Base-by-base conservation (phyloP, 1,140 invertebrate species). In the Leptinotarsa undecemlineata region DNA sequence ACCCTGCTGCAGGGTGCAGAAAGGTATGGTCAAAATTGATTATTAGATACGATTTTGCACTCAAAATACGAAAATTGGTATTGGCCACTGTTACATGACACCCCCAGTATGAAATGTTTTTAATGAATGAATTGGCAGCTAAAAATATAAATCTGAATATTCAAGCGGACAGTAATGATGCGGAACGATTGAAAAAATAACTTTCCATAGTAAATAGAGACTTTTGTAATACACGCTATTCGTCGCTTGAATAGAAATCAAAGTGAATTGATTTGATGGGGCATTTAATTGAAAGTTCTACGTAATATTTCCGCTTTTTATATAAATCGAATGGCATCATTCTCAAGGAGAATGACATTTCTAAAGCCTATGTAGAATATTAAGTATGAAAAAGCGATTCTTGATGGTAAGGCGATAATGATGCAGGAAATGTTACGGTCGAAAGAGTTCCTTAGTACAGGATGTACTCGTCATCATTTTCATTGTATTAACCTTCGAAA, bases 241-340 rank as follows among this genome's bases (percentile, higher is more conserved):
- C n/a, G 6, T 57, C 14, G 51, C 51, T n/a, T 57, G 51, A 57
- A 57, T 57, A 57, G 51, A 57, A 57, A 57, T 57, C 51, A 57
- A 1, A 57, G 4, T 57, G 51, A 57, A 19, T 57, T 57, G 51
- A 57, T 57, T 57, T n/a, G n/a, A 57, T 57, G n/a, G 51, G 51
- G 1, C 51, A 19, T 57, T 19, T 19, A 57, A 57, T 42, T n/a
- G 51, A 57, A 57, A 57, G 51, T 57, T 57, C 51, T 17, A 57
- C 51, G 51, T 57, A 57, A 57, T 57, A 19, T 57, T 57, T 57
- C 51, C 51, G 51, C 51, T 57, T 57, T 57, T 57, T 57, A 57
- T 57, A 57, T 57, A 57, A 57, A 57, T 57, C 51, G 51, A 57
- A 57, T 57, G 51, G 51, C 51, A 17, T 57, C 51, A 57, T 57